Evolutionary conservation across 2,797 vertebrate species (phyloP), one percentile per base, ranked within the genome.

Genomic region (Oreortyx pictus): DNA sequence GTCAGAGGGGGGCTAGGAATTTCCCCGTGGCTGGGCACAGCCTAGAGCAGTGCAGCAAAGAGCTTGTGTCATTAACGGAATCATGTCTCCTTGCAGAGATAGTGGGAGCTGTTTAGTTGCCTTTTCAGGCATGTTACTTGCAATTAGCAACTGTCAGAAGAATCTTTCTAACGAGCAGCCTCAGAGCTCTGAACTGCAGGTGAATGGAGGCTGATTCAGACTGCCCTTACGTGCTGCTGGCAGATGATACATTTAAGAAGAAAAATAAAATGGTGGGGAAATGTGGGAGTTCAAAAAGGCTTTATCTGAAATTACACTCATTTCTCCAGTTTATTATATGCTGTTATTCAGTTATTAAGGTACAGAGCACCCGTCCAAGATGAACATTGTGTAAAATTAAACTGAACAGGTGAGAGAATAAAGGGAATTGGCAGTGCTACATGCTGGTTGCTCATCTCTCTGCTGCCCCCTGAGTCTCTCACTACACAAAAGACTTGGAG

Each of bases 321-420:
- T 78, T 84, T 72, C 49, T 90, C 66, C 31, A 14, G 15, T 44
- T 35, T 27, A 18, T 72, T 78, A 9, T 11, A 43, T 3, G 31
- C 11, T 0, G 1, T 35, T 43, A 35, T 17, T 8, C 27, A 39
- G 27, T 8, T 15, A 37, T 66, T 23, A 50, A 80, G 80, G 43
- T 31, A 50, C 16, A 66, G 64, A 73, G 22, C 7, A 50, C 41
- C 0, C 0, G 0, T 20, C 74, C 33, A 9, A 6, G 4, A 47
- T 25, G 37, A 64, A 85, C 64, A 10, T 4, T 11, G 18, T 24
- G 22, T 46, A 68, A 80, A 86, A 83, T 20, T n/a, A 66, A 47
- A 41, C 23, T 11, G 39, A 68, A 9, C 7, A 31, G 29, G 13
- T 29, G 29, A 47, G 22, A 50, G 9, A 17, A 17, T 7, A 2